Evolutionary conservation across 2,888 invertebrate genomes (phyloP), one percentile per base, ranked within the genome.

Genomic region (Deladenus siricidicola): DNA sequence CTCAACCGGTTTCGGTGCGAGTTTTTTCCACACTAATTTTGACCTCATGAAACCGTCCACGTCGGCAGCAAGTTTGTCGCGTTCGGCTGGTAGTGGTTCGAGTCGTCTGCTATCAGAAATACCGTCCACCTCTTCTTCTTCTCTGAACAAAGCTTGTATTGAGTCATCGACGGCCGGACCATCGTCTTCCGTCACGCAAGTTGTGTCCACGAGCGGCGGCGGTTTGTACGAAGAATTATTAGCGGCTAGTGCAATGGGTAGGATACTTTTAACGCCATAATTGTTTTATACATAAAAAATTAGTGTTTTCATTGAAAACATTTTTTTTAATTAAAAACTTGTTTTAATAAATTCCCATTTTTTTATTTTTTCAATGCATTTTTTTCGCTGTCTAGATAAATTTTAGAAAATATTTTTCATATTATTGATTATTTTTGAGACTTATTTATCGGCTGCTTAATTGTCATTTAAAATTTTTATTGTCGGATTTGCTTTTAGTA

Each of bases 151-250:
- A 6, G 39, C 39, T 34, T 10, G 6, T 34, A 34, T 34, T 34
- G 39, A 34, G 39, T 10, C 45, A 4, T 14, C 17, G 10, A 19
- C 10, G 8, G 45, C 45, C 45, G 45, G 6, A 45, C n/a, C n/a
- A n/a, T n/a, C n/a, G n/a, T n/a, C n/a, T n/a, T n/a, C n/a, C n/a
- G n/a, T n/a, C n/a, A n/a, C n/a, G n/a, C n/a, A n/a, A n/a, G n/a
- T n/a, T n/a, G n/a, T n/a, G n/a, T 6, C 8, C 45, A 14, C 45
- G 30, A 29, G 17, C 52, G 24, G 44, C 30, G 29, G 57, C 17
- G 68, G 68, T 21, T 56, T 73, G 4, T 73, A 73, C 54, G 73
- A 73, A 45, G 71, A 73, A 39, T 47, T 73, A 14, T 54, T 73
- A 10, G 69, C 70, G 24, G 47, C 54, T 21, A 56, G 42, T 42